These are phyloP conservation scores for Parnassius mnemosyne DNA, from an alignment of 2,888 invertebrate genomes.

Conservation along the genomic window DNA sequence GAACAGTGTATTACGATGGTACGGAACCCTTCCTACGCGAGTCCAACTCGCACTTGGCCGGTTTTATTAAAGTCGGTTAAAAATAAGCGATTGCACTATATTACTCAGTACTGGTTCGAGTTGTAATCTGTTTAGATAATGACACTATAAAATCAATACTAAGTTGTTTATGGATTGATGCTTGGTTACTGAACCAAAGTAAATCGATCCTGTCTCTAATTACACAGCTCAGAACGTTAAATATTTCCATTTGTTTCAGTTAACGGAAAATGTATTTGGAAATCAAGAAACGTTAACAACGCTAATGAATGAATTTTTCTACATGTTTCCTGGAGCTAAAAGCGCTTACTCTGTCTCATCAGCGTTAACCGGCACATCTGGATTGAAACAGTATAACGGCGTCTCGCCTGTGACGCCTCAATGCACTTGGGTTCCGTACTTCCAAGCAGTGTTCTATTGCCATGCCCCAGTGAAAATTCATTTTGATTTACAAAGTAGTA, in stretches of 20 bases:
- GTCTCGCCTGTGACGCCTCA: slow-evolving; percentile 39
- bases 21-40: no score
- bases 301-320: slow-evolving; percentile 69
- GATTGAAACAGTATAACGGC: slow-evolving; percentile 53
- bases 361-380: slow-evolving; percentile 55
- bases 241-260: slow-evolving; percentile 38
- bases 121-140: no score
- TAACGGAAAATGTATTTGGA: slow-evolving; percentile 63
- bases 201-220: no score
- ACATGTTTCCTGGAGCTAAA: slow-evolving; percentile 57
- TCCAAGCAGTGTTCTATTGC: slow-evolving; percentile 64
- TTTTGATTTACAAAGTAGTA: slow-evolving; percentile 53
- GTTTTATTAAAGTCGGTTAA: no score
- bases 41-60: no score
- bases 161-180: no score
- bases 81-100: no score
- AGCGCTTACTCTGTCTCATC: slow-evolving; percentile 62
- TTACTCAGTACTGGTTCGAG: no score
- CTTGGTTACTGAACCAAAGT: no score
- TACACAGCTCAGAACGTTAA: no score
- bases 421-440: slow-evolving; percentile 68
- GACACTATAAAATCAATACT: no score
- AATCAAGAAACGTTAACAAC: slow-evolving; percentile 53
- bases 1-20: no score
- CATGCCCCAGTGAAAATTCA: slow-evolving; percentile 63